Evolutionary conservation across 2,888 invertebrate species (phyloP).

Genomic region (Cabera pusaria): DNA sequence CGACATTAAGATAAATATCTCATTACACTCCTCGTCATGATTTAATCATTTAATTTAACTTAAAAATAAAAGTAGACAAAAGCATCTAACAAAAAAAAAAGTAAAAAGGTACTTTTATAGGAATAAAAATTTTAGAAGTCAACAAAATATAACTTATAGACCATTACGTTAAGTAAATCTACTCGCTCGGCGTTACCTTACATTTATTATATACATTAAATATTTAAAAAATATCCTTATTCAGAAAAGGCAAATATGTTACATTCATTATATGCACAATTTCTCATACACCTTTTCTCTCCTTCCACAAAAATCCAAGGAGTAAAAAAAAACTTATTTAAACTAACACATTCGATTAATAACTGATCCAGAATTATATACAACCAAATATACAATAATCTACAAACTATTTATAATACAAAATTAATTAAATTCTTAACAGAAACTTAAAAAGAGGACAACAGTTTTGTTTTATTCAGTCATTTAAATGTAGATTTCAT

Average conservation of each 20-base stretch:
- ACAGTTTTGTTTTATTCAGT: constrained; percentile 17
- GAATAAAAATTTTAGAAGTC: constrained; percentile 75
- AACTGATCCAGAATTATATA: constrained; percentile 67
- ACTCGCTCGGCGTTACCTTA: constrained; percentile 61
- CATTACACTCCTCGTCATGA: constrained; percentile 48
- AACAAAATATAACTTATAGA: constrained; percentile 63
- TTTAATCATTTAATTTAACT: constrained; percentile 60
- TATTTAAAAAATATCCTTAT: constrained; percentile 9
- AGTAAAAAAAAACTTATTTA: constrained; percentile 33
- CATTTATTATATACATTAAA: constrained; percentile 22
- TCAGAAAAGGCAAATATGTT: constrained; percentile 13
- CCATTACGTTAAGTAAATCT: constrained; percentile 46
- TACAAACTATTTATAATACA: constrained; percentile 47
- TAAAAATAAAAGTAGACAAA: constrained; percentile 58
- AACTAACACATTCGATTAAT: constrained; percentile 25
- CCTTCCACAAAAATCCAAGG: constrained; percentile 24
- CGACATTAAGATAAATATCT: constrained; percentile 54
- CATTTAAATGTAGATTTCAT: constrained; percentile 22
- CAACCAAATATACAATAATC: constrained; percentile 75
- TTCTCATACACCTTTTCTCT: constrained; percentile 21
- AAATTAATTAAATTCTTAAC: constrained; percentile 25
- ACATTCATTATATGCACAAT: constrained; percentile 1
- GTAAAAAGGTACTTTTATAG: constrained; percentile 75
- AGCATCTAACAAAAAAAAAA: constrained; percentile 63
- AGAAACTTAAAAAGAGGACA: constrained; percentile 15